phyloP scores from a whole-genome alignment of 2,797 vertebrate species.

The Molossus molossus region DNA sequence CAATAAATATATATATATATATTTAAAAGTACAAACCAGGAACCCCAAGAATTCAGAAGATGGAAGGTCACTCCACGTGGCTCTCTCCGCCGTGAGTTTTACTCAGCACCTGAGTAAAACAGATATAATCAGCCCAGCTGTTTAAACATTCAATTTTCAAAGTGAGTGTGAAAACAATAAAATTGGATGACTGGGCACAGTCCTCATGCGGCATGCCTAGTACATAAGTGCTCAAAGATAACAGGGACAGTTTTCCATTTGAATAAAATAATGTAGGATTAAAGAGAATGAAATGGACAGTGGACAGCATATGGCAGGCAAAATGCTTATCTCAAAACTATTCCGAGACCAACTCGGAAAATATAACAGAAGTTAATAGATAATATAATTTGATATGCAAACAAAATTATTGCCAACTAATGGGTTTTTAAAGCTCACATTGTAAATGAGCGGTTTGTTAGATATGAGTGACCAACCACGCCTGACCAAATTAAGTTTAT shows the following conservation, averaged over 20 bases:
- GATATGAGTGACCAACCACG: background rate
- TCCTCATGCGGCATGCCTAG: background rate
- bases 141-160: conserved; percentile 15
- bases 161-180: background rate
- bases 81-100: background rate
- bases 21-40: background rate
- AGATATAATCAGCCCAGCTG: background rate
- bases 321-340: conserved; percentile 47
- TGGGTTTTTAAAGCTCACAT: conserved; percentile 58
- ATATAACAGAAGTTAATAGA: conserved; percentile 60
- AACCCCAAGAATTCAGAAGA: background rate
- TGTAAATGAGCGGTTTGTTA: conserved; percentile 16
- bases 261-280: conserved; percentile 45
- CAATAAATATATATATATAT: too few species aligned
- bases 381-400: conserved; percentile 66
- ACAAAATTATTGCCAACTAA: conserved; percentile 70
- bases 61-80: background rate
- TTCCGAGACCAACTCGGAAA: conserved; percentile 54
- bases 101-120: background rate
- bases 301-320: background rate
- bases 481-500: conserved; percentile 23
- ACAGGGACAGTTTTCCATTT: conserved; percentile 52
- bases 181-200: background rate
- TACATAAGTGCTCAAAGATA: background rate
- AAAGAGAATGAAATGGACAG: conserved; percentile 38